Evolutionary conservation across 1,140 invertebrate genomes (phyloP), one percentile per base, ranked within the genome.

Genomic region (Marisa cornuarietis): DNA sequence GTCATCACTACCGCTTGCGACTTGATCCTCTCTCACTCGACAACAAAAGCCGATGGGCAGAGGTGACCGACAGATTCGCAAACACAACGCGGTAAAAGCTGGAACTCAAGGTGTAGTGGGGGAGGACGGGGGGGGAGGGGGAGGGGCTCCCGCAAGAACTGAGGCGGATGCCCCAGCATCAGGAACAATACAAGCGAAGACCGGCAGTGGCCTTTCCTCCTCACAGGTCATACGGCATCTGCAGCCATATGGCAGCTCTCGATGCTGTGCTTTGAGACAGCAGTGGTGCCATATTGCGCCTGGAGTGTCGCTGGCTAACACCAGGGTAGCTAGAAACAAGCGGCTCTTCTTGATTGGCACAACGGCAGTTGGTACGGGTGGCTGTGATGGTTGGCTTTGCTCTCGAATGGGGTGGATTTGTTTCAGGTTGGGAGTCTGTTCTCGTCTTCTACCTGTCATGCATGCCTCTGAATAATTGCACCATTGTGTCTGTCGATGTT

Each of bases 221-320:
- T 13, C 22, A 13, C n/a, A n/a, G 10, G 11, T 68, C n/a, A 68
- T 1, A 11, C 6, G 11, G 26, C 65, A 68, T 16, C 6, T 24
- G 65, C 65, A 13, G 26, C 65, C 65, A 68, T 68, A 68, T 68
- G 65, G 65, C 65, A 68, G 65, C 65, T 68, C 65, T 68, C 65
- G 13, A 68, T 8, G 7, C 65, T 20, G 20, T 9, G 65, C 65
- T 66, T 66, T 66, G 65, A 24, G 65, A 68, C 65, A n/a, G 65
- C 65, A 18, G 22, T 68, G 65, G 65, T 13, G 65, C 65, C 65
- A 68, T 68, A 68, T 68, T 68, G 65, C 26, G 65, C 11, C 22
- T 68, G 65, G 26, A 68, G 65, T 68, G 65, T n/a, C 26, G 65
- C 65, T n/a, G 11, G 13, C n/a, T 58, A 18, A 4, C 1, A 58